Base-by-base conservation (phyloP, 2,888 invertebrate species). In the Melieria crassipennis region DNA sequence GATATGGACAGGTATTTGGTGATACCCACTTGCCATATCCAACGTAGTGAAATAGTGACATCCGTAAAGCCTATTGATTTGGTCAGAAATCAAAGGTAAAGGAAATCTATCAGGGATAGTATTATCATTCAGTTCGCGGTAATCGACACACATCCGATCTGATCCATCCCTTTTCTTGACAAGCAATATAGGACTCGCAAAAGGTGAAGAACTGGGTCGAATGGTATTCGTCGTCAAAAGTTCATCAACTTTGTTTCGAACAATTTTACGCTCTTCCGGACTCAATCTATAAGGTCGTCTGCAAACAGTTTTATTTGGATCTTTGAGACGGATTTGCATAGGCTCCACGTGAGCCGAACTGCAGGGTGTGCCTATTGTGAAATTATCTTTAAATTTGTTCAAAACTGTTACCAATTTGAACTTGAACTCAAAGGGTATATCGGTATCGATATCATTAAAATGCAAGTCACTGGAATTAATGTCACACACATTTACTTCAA, bases 1-100 rank as follows among this genome's bases (percentile, higher is more conserved):
- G 47, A 62, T 43, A 47, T 10, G 64, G n/a, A 64, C 52, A 10
- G 70, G 74, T 52, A 75, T 75, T 60, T 72, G 66, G 46, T 74
- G 52, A 11, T 52, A 74, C 61, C 58, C 70, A 43, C 74, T 64
- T 6, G 58, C 67, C 67, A 67, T 67, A 48, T 67, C 64, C 30
- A 64, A 43, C 3, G 45, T 45, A 9, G 64, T 45, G 42, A 67
- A 60, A 67, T 67, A 67, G 5, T 67, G 50, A 43, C 46, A 16
- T 9, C 64, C 55, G 43, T 42, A 30, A 7, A 65, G 52, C 45
- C 52, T 65, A 11, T 42, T 9, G 43, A 52, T 65, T 6, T 65
- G 64, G 43, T 65, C 64, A 4, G 52, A 30, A n/a, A 65, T 55
- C 6, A 65, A 46, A 7, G 50, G 64, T 55, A 65, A 43, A n/a